Percentiles rank a stretch among this genome's conserved stretches.
phyloP scores from a whole-genome alignment of 2,888 invertebrate genomes.

The Podabrus alpinus region DNA sequence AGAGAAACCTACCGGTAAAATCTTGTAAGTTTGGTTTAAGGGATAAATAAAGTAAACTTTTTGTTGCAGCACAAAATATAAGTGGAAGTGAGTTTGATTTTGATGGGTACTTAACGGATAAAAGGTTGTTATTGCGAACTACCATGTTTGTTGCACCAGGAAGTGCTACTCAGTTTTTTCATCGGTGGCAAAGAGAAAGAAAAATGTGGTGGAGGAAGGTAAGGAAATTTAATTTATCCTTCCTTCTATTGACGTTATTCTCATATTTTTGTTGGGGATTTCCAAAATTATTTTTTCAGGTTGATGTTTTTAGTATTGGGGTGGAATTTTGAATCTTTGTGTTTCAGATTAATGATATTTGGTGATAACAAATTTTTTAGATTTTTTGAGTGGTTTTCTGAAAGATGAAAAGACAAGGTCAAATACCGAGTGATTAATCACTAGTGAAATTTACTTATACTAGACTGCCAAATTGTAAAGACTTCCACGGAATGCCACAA shows the following conservation, averaged over 20 bases:
- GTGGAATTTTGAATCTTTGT: too few relatives aligned
- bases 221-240: not conserved
- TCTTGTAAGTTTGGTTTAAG: not conserved
- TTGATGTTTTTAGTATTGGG: too few relatives aligned
- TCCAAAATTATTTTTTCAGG: not conserved
- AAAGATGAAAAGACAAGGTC: too few relatives aligned
- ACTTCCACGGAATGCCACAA: too few relatives aligned
- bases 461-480: too few relatives aligned
- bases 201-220: constrained; percentile 87
- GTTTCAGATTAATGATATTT: too few relatives aligned
- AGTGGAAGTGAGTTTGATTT: constrained; percentile 4
- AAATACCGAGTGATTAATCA: too few relatives aligned
- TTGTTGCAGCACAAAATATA: not conserved
- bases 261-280: not conserved
- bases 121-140: constrained; percentile 48
- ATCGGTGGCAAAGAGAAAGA: constrained; percentile 75
- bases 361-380: too few relatives aligned
- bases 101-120: constrained; percentile 25
- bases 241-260: not conserved
- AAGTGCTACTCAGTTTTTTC: constrained; percentile 67
- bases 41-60: not conserved
- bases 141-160: constrained; percentile 56
- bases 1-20: not conserved
- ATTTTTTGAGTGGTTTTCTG: too few relatives aligned
- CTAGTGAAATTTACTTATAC: too few relatives aligned